Conservation (phyloP, 2,113 vertebrate genomes). For the Actinemys pallida region DNA sequence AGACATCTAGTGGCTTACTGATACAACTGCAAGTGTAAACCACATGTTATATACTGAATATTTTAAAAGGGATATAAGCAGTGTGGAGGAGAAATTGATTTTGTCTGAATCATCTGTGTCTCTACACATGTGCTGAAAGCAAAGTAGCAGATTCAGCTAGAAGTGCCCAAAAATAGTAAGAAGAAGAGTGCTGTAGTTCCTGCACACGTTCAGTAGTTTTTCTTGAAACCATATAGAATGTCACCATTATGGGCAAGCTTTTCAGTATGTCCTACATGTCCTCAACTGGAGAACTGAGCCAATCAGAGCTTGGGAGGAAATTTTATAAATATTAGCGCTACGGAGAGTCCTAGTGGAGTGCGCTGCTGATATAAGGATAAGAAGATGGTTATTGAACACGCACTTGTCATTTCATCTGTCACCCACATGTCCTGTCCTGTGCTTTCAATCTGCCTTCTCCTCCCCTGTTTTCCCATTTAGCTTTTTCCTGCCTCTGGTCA, state of each 20-base stretch:
- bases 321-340: not conserved
- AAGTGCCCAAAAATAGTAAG: not conserved
- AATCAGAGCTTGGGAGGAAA: not conserved
- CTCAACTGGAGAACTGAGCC: not conserved
- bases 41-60: constrained; percentile 49
- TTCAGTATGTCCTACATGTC: not conserved
- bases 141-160: not conserved
- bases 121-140: constrained; percentile 12
- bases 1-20: constrained; percentile 41
- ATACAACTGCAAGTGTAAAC: constrained; percentile 61
- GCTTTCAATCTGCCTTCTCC: not conserved
- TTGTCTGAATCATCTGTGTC: constrained; percentile 60
- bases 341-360: not conserved
- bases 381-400: not conserved
- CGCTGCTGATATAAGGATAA: not conserved
- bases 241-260: not conserved
- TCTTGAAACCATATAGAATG: not conserved
- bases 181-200: not conserved
- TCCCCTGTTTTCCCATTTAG: not conserved
- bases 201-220: not conserved
- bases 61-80: constrained; percentile 55
- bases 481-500: not conserved
- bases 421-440: not conserved
- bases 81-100: constrained; percentile 19
- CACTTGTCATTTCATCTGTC: not conserved